phyloP scores from a whole-genome alignment of 1,140 invertebrate genomes.

The Brachionus plicatilis region DNA sequence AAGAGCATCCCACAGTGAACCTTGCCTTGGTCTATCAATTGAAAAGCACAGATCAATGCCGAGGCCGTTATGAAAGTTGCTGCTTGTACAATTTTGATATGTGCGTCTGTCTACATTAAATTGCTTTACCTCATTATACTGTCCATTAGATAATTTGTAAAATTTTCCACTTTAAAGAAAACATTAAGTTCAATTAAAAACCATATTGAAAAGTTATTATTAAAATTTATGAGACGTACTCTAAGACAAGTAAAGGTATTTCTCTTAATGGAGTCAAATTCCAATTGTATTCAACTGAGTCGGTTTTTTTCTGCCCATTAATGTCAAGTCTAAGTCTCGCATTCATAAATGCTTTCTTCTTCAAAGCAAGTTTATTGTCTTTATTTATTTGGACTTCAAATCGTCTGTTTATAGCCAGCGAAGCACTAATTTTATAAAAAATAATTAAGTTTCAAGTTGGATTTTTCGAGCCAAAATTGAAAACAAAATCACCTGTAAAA shows the following conservation, averaged over 20 bases:
- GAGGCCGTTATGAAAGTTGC: background rate
- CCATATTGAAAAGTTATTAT: background rate
- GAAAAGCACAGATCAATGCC: slow-evolving; percentile 16
- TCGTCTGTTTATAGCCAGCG: slow-evolving; percentile 20
- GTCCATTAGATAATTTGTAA: slow-evolving; percentile 21
- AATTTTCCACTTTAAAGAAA: slow-evolving; percentile 29
- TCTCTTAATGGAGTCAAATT: slow-evolving; percentile 12
- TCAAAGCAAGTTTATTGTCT: background rate
- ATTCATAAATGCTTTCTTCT: slow-evolving; percentile 32
- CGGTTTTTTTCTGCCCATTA: background rate
- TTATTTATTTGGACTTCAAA: slow-evolving; percentile 33
- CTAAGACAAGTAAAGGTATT: slow-evolving; percentile 14
- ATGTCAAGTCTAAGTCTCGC: slow-evolving; percentile 10
- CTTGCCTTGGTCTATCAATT: background rate
- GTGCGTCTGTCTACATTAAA: background rate
- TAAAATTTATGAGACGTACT: background rate
- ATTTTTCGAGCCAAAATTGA: background rate
- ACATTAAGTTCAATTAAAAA: background rate
- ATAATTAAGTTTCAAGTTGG: background rate
- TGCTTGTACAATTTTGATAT: background rate
- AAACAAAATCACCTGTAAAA: background rate
- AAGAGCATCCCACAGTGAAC: background rate
- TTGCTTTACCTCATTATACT: slow-evolving; percentile 12
- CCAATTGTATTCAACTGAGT: slow-evolving; percentile 3
- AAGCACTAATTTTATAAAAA: background rate